A percentile compares a stretch with the other conserved stretches of the same genome.
These are phyloP conservation scores for Altica lythri DNA, from an alignment of 2,888 invertebrate species.

Conservation along the genomic window DNA sequence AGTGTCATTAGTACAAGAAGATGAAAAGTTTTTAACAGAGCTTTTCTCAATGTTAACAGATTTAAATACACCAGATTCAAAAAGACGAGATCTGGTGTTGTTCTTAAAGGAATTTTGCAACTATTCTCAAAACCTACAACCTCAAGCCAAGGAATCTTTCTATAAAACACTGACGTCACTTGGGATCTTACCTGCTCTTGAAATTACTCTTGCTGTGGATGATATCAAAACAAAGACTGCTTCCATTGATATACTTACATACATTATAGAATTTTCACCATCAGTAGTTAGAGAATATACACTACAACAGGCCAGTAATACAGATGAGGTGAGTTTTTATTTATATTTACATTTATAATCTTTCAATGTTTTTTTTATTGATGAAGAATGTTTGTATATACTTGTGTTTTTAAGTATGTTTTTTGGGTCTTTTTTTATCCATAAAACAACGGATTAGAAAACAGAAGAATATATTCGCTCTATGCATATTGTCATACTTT, in stretches of 20 bases:
- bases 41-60: conserved; percentile 92
- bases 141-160: conserved; percentile 95
- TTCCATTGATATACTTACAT: conserved; percentile 96
- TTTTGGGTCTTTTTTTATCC: too few species aligned
- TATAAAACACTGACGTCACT: conserved; percentile 91
- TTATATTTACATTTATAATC: too few species aligned
- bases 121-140: conserved; percentile 97
- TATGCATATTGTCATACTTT: too few species aligned
- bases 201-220: conserved; percentile 88
- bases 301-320: conserved; percentile 86
- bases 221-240: conserved; percentile 95
- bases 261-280: conserved; percentile 97
- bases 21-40: conserved; percentile 94
- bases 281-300: conserved; percentile 97
- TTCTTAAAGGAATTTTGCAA: conserved; percentile 99
- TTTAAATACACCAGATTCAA: conserved; percentile 80
- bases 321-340: conserved; percentile 84
- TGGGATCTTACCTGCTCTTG: conserved; percentile 86
- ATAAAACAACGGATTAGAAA: too few species aligned
- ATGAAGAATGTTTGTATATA: too few species aligned
- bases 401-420: too few species aligned
- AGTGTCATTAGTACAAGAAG: conserved; percentile 96
- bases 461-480: too few species aligned
- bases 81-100: conserved; percentile 90
- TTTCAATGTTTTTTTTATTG: too few species aligned